Conservation (phyloP, 2,113 vertebrate genomes). For the Dasyprocta punctata region DNA sequence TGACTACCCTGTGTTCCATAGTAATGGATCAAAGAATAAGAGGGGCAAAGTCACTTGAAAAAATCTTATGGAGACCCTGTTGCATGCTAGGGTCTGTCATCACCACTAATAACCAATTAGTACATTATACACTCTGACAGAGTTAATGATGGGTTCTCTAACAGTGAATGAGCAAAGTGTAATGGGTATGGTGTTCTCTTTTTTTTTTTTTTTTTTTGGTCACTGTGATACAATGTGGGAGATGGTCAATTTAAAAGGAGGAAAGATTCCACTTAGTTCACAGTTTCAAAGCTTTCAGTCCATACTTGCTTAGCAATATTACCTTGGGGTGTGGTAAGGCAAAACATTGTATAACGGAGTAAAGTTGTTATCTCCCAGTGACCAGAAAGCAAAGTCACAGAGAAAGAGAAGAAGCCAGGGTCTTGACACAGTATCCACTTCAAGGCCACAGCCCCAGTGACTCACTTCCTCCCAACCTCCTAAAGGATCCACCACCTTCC, state of each 20-base stretch:
- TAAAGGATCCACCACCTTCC: neutral
- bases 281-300: neutral
- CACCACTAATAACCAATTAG: neutral
- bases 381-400: neutral
- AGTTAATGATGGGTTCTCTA: neutral
- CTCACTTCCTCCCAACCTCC: neutral
- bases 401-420: neutral
- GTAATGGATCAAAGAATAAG: neutral
- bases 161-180: neutral
- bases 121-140: neutral
- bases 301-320: too few relatives aligned
- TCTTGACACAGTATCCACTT: neutral
- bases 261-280: neutral
- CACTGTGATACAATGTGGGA: neutral
- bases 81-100: neutral
- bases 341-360: neutral
- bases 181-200: neutral
- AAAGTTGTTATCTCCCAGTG: neutral
- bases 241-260: neutral
- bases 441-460: neutral
- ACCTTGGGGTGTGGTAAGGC: neutral
- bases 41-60: neutral
- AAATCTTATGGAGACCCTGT: constrained; percentile 1
- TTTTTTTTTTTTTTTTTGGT: too few relatives aligned
- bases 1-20: neutral